phyloP scores from a whole-genome alignment of 1,140 invertebrate species.

The Calosoma granatense region DNA sequence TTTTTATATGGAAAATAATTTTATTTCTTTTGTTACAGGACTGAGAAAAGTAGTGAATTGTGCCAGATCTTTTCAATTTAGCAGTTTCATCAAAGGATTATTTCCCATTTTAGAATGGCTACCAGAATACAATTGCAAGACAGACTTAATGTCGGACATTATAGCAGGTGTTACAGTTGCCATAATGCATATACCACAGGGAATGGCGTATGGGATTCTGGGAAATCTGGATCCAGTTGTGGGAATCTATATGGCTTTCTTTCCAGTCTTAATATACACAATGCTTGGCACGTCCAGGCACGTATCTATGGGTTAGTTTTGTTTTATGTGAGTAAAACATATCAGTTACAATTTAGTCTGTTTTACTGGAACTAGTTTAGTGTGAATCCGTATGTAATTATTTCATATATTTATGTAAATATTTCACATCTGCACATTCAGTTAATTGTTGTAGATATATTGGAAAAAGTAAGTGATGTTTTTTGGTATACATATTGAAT shows the following conservation, averaged over 20 bases:
- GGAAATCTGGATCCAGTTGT: constrained; percentile 78
- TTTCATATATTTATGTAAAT: constrained; percentile 8
- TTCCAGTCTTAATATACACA: constrained; percentile 82
- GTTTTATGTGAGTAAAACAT: constrained; percentile 3
- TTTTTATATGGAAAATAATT: no score
- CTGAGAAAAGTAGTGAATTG: no score
- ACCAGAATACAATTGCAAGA: constrained; percentile 41
- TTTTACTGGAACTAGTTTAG: neutral
- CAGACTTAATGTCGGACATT: constrained; percentile 43
- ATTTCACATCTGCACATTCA: neutral
- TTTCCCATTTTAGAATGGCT: constrained; percentile 48
- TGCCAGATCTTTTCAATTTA: no score
- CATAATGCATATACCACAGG: constrained; percentile 75
- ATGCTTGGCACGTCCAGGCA: constrained; percentile 87
- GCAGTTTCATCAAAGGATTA: no score
- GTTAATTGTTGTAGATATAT: no score
- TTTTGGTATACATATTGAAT: neutral
- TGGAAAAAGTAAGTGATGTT: no score
- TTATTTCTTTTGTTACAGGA: no score
- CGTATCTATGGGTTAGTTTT: constrained; percentile 70
- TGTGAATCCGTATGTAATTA: neutral
- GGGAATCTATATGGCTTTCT: constrained; percentile 92
- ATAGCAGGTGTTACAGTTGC: constrained; percentile 56
- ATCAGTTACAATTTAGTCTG: neutral
- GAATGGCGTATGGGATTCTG: constrained; percentile 86